Conservation (phyloP, 2,888 invertebrate genomes). For the Corythucha ciliata region DNA sequence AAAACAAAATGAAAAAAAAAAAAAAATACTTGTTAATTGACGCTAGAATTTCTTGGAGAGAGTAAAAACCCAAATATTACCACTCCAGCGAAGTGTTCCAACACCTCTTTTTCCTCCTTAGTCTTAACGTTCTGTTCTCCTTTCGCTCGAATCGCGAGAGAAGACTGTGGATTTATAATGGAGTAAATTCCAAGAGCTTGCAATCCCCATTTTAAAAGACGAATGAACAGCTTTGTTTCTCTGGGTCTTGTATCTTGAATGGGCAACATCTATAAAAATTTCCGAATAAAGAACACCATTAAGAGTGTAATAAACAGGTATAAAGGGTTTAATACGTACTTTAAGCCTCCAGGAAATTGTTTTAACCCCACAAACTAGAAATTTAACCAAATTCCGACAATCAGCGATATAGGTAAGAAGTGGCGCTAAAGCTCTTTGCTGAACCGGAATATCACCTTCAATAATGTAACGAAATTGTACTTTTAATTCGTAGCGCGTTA, state of each 20-base stretch:
- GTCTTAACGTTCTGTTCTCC: constrained; percentile 70
- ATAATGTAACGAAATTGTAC: too few species aligned
- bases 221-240: constrained; percentile 82
- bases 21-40: neutral
- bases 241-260: too few species aligned
- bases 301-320: constrained; percentile 6
- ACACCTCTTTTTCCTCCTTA: constrained; percentile 94
- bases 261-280: too few species aligned
- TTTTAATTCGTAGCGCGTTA: too few species aligned
- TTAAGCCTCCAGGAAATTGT: constrained; percentile 82
- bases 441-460: too few species aligned
- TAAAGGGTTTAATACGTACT: too few species aligned
- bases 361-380: constrained; percentile 90
- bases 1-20: too few species aligned
- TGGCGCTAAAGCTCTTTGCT: too few species aligned
- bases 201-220: constrained; percentile 88
- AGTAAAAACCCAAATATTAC: constrained; percentile 46
- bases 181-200: constrained; percentile 93
- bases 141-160: too few species aligned
- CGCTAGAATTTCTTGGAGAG: constrained; percentile 5
- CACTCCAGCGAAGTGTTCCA: constrained; percentile 94
- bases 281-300: constrained; percentile 22
- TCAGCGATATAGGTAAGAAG: constrained; percentile 83
- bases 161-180: constrained; percentile 43
- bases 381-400: constrained; percentile 86